Conservation (phyloP, 2,888 invertebrate species). For the Didymodactylos carnosus region DNA sequence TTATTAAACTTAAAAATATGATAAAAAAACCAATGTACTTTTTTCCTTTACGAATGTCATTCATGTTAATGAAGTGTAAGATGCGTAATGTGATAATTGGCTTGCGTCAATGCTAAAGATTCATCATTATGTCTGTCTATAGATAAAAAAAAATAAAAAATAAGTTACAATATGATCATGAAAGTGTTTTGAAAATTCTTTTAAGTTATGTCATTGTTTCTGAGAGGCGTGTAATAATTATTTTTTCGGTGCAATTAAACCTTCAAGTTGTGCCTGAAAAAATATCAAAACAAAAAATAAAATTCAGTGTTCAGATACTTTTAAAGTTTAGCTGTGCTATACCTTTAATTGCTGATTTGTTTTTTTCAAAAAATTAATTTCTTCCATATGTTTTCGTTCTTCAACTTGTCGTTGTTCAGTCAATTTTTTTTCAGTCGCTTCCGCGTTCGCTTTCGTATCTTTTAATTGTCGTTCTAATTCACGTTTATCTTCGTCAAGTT, state of each 20-base stretch:
- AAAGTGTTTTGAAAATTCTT: no score
- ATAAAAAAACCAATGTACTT: no score
- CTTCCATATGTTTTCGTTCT: constrained; percentile 74
- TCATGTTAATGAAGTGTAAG: no score
- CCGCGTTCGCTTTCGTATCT: constrained; percentile 35
- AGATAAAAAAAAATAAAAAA: no score
- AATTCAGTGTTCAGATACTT: not conserved
- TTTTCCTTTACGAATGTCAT: no score
- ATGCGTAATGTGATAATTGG: no score
- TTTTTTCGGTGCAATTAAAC: constrained; percentile 79
- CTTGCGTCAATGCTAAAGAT: no score
- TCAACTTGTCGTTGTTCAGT: constrained; percentile 62
- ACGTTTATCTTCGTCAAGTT: constrained; percentile 47
- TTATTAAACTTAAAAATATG: no score
- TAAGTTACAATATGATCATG: no score
- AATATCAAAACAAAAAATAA: constrained; percentile 16
- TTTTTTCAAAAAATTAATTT: constrained; percentile 70
- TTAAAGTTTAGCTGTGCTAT: constrained; percentile 13
- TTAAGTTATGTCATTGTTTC: no score
- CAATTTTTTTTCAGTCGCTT: constrained; percentile 35
- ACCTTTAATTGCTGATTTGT: constrained; percentile 81
- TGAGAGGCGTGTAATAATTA: no score
- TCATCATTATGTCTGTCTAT: no score
- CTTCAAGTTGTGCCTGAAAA: constrained; percentile 67
- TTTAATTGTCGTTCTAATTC: constrained; percentile 55